Conservation (phyloP, 2,888 invertebrate genomes). For the Synergus japonicus region DNA sequence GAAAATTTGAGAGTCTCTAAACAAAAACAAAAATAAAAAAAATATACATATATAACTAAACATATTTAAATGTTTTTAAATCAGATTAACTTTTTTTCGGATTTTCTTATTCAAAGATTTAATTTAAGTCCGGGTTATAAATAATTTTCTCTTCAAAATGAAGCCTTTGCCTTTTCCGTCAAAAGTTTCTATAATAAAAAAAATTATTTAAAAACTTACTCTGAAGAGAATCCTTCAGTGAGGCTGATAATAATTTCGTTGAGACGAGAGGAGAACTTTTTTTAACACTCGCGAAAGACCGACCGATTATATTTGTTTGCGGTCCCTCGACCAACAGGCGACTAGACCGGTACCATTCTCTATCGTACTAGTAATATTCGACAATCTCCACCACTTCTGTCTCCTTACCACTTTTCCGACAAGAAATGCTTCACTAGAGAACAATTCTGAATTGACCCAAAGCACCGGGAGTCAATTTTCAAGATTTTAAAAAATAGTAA, state of each 20-base stretch:
- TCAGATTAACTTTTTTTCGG: background rate
- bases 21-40: background rate
- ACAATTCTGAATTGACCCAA: background rate
- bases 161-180: background rate
- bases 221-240: conserved; percentile 43
- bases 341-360: conserved; percentile 74
- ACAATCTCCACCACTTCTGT: conserved; percentile 72
- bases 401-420: conserved; percentile 46
- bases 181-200: too few species aligned
- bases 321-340: conserved; percentile 70
- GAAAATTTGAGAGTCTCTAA: background rate
- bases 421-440: conserved; percentile 10
- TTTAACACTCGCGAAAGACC: conserved; percentile 29
- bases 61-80: background rate
- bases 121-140: too few species aligned
- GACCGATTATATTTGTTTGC: conserved; percentile 56
- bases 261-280: background rate
- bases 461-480: background rate
- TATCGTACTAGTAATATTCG: conserved; percentile 74
- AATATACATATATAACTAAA: too few species aligned
- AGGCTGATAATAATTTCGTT: conserved; percentile 1
- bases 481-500: background rate
- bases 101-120: background rate
- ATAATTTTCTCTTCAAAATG: too few species aligned
- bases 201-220: background rate